Conservation (phyloP, 2,113 vertebrate genomes). For the Pelmatolapia mariae region DNA sequence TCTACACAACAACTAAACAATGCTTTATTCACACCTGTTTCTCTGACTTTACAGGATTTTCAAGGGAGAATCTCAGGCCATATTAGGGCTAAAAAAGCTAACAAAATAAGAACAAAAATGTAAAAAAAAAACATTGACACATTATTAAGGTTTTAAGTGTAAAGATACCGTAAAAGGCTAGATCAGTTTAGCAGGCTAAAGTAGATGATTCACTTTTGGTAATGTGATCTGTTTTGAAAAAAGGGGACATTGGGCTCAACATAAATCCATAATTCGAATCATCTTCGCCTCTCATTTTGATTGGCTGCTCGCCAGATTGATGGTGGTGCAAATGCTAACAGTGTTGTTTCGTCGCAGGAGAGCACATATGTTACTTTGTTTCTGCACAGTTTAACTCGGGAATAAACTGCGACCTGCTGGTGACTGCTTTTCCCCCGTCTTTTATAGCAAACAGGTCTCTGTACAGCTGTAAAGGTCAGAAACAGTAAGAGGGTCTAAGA, state of each 20-base stretch:
- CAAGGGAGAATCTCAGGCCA: not conserved
- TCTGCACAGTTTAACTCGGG: not conserved
- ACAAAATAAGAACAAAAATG: not conserved
- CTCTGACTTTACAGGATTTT: not conserved
- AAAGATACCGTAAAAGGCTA: not conserved
- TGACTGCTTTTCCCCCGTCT: not conserved
- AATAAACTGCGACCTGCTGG: not conserved
- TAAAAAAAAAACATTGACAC: not conserved
- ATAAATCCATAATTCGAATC: not conserved
- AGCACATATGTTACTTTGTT: not conserved
- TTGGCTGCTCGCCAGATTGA: not conserved
- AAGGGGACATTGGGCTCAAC: not conserved
- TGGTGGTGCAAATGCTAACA: not conserved
- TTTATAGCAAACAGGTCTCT: not conserved
- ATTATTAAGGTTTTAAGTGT: not conserved
- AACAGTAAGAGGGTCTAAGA: not conserved
- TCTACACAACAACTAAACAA: not conserved
- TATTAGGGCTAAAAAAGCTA: not conserved
- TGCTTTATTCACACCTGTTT: slow-evolving; percentile 4
- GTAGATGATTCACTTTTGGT: not conserved
- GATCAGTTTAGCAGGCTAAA: not conserved
- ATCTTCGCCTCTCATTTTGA: not conserved
- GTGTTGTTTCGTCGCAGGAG: not conserved
- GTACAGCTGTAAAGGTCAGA: not conserved
- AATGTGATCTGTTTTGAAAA: not conserved